Evolutionary conservation across 1,140 invertebrate genomes (phyloP), one percentile per base, ranked within the genome.

Genomic region (Drosophila santomea): DNA sequence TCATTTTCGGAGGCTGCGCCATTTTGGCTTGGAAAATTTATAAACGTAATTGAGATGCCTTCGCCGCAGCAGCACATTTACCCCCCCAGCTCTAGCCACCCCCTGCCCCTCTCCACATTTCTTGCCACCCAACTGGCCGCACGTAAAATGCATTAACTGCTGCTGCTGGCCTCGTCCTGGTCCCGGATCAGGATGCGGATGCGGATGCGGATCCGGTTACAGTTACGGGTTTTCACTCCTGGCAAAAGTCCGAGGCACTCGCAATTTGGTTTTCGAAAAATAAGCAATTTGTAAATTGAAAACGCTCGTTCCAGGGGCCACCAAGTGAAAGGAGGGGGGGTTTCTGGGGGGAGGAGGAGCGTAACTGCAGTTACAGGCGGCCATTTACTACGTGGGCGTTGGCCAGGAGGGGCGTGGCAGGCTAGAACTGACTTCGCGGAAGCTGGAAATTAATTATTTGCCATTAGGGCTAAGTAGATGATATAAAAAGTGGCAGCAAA

Each of bases 401-500:
- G 48, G 72, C 45, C 55, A 0, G 59, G 20, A 20, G 10, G 60
- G 60, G 59, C 36, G 35, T 45, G 56, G 44, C 57, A 50, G 68
- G 36, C 68, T 71, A 69, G 67, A 69, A 5, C 43, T 3, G 51
- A 43, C 45, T 84, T 75, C 77, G 86, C 85, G 72, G 83, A 83
- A 81, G 88, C 85, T 80, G 63, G 84, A 92, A 92, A 92, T 92
- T 92, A 92, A 92, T 92, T 92, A 92, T 92, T 92, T 92, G 91
- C 91, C 91, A 92, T 92, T 92, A 92, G 78, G 89, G 83, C 80
- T 86, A 91, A 91, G 91, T 84, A 89, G 85, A 81, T 83, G 89
- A 90, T 84, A 91, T 83, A 91, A 92, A 92, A 83, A 86, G 78
- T 82, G 83, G 69, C 57, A 78, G 69, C 72, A 83, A 52, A 80